Conservation (phyloP, 2,888 invertebrate genomes). For the Hoplodrina blanda region DNA sequence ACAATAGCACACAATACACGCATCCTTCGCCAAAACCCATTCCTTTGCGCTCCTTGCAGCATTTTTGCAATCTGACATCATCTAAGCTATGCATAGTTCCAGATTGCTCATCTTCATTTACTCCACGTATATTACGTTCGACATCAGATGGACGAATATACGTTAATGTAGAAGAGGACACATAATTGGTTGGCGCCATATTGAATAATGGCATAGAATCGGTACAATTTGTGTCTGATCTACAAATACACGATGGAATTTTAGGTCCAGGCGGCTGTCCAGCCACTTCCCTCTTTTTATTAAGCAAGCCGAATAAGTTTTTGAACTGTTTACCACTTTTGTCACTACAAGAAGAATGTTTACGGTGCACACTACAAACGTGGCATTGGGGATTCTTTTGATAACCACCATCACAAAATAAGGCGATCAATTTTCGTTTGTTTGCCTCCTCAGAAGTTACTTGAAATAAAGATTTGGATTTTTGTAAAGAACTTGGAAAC, state of each 20-base stretch:
- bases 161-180: slow-evolving; percentile 20
- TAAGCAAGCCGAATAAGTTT: slow-evolving; percentile 18
- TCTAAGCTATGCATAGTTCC: slow-evolving; percentile 2
- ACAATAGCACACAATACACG: slow-evolving; percentile 76
- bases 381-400: slow-evolving; percentile 31
- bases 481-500: slow-evolving; percentile 66
- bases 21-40: slow-evolving; percentile 74
- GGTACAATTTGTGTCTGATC: neutral
- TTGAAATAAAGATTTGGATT: slow-evolving; percentile 74
- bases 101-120: neutral
- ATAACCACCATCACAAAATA: slow-evolving; percentile 70
- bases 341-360: neutral
- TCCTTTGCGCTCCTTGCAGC: slow-evolving; percentile 53
- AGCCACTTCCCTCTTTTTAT: neutral
- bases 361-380: slow-evolving; percentile 8
- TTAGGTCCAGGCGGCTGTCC: neutral
- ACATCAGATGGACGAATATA: neutral
- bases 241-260: slow-evolving; percentile 15
- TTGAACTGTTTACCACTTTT: slow-evolving; percentile 13
- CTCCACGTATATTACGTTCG: neutral
- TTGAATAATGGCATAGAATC: slow-evolving; percentile 4
- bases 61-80: neutral
- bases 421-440: slow-evolving; percentile 70
- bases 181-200: neutral
- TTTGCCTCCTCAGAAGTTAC: slow-evolving; percentile 59